Percentiles rank a stretch among this genome's conserved stretches.
Evolutionary conservation across 1,140 invertebrate genomes (phyloP).

Genomic region (Drosophila auraria): DNA sequence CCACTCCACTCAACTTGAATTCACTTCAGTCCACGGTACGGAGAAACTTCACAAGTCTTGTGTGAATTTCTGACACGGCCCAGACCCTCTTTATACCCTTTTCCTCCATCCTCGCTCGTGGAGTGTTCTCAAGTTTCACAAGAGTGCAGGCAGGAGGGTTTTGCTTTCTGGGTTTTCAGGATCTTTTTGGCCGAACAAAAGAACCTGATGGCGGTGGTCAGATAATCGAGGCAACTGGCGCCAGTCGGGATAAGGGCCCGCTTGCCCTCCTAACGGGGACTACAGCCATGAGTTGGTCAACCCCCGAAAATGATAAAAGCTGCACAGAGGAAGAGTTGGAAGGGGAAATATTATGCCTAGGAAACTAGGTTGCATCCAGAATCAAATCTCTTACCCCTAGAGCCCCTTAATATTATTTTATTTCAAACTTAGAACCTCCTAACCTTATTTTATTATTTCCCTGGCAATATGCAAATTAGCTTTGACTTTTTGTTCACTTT

Average conservation of each 20-base stretch:
- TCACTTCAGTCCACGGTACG: slow-evolving; percentile 16
- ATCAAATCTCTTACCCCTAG: no score
- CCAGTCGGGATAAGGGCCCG: slow-evolving; percentile 20
- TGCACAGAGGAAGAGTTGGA: not conserved
- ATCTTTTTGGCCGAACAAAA: slow-evolving; percentile 32
- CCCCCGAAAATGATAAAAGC: not conserved
- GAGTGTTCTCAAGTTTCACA: slow-evolving; percentile 75
- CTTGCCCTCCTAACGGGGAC: slow-evolving; percentile 2
- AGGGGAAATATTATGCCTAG: not conserved
- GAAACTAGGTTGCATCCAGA: not conserved
- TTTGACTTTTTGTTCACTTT: not conserved
- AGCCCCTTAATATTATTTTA: no score
- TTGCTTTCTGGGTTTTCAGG: slow-evolving; percentile 4
- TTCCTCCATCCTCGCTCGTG: slow-evolving; percentile 4
- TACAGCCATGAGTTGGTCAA: slow-evolving; percentile 2
- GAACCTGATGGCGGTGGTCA: slow-evolving; percentile 65
- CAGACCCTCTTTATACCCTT: slow-evolving; percentile 20
- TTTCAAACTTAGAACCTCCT: no score
- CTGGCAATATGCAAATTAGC: not conserved
- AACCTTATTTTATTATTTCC: not conserved
- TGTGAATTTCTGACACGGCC: slow-evolving; percentile 75
- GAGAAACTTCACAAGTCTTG: slow-evolving; percentile 77
- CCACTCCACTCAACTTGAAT: slow-evolving; percentile 17
- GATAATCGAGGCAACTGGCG: slow-evolving; percentile 59
- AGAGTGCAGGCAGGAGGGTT: slow-evolving; percentile 12